Evolutionary conservation across 2,888 invertebrate species (phyloP), one percentile per base, ranked within the genome.

Genomic region (Acholoe squamosa): DNA sequence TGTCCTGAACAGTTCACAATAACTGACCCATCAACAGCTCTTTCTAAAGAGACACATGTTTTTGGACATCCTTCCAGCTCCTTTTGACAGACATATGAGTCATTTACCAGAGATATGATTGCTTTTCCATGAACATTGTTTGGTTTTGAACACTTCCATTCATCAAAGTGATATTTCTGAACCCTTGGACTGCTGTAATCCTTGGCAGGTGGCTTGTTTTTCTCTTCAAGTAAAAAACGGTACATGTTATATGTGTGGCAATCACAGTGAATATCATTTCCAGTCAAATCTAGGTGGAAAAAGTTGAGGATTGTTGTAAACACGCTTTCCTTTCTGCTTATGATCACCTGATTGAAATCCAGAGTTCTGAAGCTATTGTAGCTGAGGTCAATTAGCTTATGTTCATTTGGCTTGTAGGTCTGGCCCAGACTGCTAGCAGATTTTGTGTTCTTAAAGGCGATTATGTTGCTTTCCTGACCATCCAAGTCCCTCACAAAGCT

Each of bases 251-350:
- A 84, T 31, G 84, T 25, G 5, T 84, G 5, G 33, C 84, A 84
- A 52, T 33, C 84, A 19, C 84, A 84, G 22, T 25, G 84, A 52
- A 84, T 43, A 34, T 84, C 84, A n/a, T 84, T 84, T n/a, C 52
- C 84, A 1, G 5, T 28, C 22, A 84, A 52, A 51, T 51, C 51
- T 34, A 84, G 84, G 10, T 7, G 34, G 52, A 51, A 84, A 33
- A 34, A 84, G 43, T n/a, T 84, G 43, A 84, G 25, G 10, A 84
- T 52, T 1, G 19, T 43, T 0, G 1, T 34, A 1, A 7, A 84
- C 22, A 3, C 51, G 12, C 12, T 16, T 43, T 43, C 43, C 52
- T 84, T 43, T 33, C 28, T 10, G 10, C 5, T 16, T n/a, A 10
- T 52, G 0, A 7, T n/a, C 7, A 84, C 12, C 16, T n/a, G 10